Evolutionary conservation across 2,113 vertebrate species (phyloP).

Genomic region (Phylloscopus trochilus): DNA sequence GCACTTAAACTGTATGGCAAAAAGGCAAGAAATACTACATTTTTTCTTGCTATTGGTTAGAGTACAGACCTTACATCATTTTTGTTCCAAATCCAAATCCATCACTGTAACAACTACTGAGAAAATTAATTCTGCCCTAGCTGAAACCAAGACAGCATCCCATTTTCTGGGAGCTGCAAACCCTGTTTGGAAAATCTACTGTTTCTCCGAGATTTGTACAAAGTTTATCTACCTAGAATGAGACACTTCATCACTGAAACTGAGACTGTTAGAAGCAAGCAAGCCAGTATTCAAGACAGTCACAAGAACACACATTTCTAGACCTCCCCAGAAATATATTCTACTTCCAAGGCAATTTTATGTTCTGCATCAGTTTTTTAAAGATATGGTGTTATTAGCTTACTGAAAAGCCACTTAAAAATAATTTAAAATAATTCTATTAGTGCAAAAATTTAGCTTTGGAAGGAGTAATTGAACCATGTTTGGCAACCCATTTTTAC

Average conservation of each 20-base stretch:
- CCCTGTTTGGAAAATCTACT: rapidly evolving
- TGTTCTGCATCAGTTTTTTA: background rate
- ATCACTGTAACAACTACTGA: background rate
- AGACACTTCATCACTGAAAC: background rate
- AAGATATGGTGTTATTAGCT: background rate
- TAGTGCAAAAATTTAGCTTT: background rate
- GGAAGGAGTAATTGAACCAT: background rate
- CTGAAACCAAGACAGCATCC: background rate
- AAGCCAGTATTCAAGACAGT: background rate
- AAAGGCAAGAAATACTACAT: background rate
- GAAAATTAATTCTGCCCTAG: background rate
- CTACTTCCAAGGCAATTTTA: background rate
- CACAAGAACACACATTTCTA: background rate
- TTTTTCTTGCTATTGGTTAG: background rate
- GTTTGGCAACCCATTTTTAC: background rate
- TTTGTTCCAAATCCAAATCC: background rate
- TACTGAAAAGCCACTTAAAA: background rate
- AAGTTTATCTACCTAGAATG: background rate
- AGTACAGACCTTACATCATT: background rate
- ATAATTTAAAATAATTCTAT: background rate
- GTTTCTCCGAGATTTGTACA: background rate
- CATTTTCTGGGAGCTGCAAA: background rate
- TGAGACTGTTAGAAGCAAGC: background rate
- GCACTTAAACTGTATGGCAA: background rate
- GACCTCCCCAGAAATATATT: background rate